phyloP scores from a whole-genome alignment of 2,113 vertebrate genomes.

The Vidua chalybeata region DNA sequence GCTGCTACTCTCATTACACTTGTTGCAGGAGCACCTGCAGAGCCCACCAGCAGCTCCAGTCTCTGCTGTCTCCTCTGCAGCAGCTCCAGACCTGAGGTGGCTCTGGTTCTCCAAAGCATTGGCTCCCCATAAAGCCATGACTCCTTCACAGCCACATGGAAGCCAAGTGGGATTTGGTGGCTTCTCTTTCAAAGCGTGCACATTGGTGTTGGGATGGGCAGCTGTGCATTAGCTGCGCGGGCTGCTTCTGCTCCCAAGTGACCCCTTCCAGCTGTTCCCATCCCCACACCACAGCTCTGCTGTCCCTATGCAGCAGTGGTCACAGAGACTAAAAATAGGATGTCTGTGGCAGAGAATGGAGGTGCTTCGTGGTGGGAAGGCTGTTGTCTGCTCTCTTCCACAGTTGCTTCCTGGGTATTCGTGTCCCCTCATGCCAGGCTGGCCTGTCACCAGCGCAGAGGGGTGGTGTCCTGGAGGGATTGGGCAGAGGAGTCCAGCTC shows the following conservation, averaged over 20 bases:
- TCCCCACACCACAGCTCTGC: rapidly evolving
- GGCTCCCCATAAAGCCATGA: rapidly evolving
- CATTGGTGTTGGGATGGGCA: not conserved
- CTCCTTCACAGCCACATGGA: rapidly evolving
- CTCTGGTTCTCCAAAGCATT: not conserved
- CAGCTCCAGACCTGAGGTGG: not conserved
- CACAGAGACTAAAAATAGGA: not conserved
- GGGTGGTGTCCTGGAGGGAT: too few species aligned
- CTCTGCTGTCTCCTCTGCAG: not conserved
- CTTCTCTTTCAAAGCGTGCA: not conserved
- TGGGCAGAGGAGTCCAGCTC: not conserved
- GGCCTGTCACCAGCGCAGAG: not conserved
- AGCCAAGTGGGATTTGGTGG: not conserved
- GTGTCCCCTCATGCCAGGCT: rapidly evolving
- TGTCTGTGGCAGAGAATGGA: not conserved
- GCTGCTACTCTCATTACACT: not conserved
- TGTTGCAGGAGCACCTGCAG: not conserved
- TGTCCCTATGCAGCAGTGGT: not conserved
- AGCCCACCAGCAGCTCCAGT: not conserved
- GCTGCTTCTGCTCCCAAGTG: not conserved
- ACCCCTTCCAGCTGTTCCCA: not conserved
- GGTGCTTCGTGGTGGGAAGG: rapidly evolving
- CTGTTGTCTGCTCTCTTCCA: not conserved
- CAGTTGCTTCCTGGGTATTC: not conserved
- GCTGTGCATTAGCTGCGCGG: not conserved